Evolutionary conservation across 2,113 vertebrate species (phyloP).

Genomic region (Acrocephalus arundinaceus): DNA sequence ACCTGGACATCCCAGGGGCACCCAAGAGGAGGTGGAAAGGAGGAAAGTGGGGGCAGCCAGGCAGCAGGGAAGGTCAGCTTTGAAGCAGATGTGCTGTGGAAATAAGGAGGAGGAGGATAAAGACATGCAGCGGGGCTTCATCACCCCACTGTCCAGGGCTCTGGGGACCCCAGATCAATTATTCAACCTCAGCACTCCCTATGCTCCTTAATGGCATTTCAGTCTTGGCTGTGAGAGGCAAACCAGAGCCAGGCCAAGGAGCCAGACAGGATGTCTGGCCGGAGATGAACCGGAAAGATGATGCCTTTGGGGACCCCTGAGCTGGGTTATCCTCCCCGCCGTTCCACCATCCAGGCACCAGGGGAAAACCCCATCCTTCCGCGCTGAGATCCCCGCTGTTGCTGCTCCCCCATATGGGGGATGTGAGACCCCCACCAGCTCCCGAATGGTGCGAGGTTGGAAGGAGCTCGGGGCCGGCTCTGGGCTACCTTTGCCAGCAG

Average conservation of each 20-base stretch:
- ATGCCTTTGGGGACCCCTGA: neutral
- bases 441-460: accelerated
- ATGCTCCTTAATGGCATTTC: neutral
- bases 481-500: constrained; percentile 32
- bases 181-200: neutral
- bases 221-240: neutral
- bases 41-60: neutral
- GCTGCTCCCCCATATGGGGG: neutral
- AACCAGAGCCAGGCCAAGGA: neutral
- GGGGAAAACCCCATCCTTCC: neutral
- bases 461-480: neutral
- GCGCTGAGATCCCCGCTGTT: accelerated
- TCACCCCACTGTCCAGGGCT: neutral
- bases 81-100: neutral
- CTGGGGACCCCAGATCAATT: neutral
- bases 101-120: neutral
- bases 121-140: neutral
- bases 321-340: neutral
- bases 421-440: accelerated
- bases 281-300: neutral
- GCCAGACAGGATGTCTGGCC: constrained; percentile 32
- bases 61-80: accelerated
- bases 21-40: neutral
- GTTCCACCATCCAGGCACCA: neutral
- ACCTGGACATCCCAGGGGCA: neutral